phyloP scores from a whole-genome alignment of 2,888 invertebrate species.

The Hoplodrina ambigua region DNA sequence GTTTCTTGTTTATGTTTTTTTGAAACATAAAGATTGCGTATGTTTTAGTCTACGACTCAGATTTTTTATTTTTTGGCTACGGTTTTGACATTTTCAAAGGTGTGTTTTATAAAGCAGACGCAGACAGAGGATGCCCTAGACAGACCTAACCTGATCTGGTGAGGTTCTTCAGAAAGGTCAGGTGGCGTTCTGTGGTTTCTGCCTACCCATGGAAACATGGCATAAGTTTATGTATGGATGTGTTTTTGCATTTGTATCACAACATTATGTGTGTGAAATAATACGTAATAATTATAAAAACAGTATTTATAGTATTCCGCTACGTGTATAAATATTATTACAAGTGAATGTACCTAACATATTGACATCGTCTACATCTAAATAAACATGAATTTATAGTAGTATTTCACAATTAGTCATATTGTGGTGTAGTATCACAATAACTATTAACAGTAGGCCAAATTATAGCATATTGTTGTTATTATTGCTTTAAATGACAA shows the following conservation, averaged over 20 bases:
- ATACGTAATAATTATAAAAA: not conserved
- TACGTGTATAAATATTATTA: slow-evolving; percentile 10
- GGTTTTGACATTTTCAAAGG: too few species aligned
- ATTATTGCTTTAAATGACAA: too few species aligned
- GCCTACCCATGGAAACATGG: too few species aligned
- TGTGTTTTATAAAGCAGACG: too few species aligned
- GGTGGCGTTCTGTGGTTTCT: too few species aligned
- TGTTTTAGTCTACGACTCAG: too few species aligned
- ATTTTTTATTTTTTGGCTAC: too few species aligned
- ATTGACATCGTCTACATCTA: slow-evolving; percentile 3
- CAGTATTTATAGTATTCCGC: not conserved
- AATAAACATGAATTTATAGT: slow-evolving; percentile 12
- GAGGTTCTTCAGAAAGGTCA: too few species aligned
- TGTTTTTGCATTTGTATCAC: not conserved
- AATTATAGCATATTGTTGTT: not conserved
- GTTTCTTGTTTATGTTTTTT: not conserved
- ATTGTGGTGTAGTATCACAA: not conserved
- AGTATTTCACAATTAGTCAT: not conserved
- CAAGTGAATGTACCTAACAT: slow-evolving; percentile 16
- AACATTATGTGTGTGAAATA: not conserved
- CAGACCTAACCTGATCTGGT: too few species aligned
- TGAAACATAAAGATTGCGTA: not conserved
- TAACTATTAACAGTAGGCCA: not conserved
- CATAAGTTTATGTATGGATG: not conserved
- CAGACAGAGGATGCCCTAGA: too few species aligned